Evolutionary conservation across 2,888 invertebrate species (phyloP), one percentile per base, ranked within the genome.

Genomic region (Agriotes lineatus): DNA sequence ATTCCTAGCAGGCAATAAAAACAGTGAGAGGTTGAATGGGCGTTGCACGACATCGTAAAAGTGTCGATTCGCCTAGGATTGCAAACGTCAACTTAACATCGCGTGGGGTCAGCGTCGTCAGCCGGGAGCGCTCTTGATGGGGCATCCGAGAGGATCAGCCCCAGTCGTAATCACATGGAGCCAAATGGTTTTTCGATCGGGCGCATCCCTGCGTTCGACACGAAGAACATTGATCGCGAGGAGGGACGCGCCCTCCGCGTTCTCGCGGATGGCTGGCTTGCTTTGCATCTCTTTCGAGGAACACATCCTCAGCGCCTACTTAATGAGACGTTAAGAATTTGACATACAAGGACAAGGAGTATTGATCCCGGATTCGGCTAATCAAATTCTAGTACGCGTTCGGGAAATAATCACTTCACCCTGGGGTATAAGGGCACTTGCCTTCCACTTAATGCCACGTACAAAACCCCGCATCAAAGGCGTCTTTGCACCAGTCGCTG

Each of bases 161-260:
- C n/a, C 9, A 33, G 33, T 35, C 18, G 54, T 35, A 54, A 54
- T 54, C 30, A 18, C 35, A 16, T 5, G 18, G 54, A 19, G 22
- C 14, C 33, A 54, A 54, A 54, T 54, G 54, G 33, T 54, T 54
- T 54, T 54, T 54, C 54, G 54, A 54, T 54, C 54, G 33, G 35
- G 33, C 54, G 30, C 30, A 52, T 52, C 42, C 16, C 42, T 42
- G 42, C 42, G 42, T 42, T 14, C 42, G 9, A 33, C 54, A 33
- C n/a, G 54, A 54, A 33, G 33, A 16, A n/a, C 18, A 54, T 54
- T 33, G 54, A 54, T 54, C 54, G 54, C 22, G 10, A 12, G n/a
- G 12, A 12, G 48, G 10, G 52, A 52, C 52, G 54, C 54, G 18
- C 33, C 54, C 54, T 54, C 19, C 33, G 18, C 35, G 30, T 25